A percentile compares a stretch with the other conserved stretches of the same genome.
These are phyloP conservation scores for Ginglymostoma cirratum DNA, from an alignment of 2,113 vertebrate species.

Conservation along the genomic window DNA sequence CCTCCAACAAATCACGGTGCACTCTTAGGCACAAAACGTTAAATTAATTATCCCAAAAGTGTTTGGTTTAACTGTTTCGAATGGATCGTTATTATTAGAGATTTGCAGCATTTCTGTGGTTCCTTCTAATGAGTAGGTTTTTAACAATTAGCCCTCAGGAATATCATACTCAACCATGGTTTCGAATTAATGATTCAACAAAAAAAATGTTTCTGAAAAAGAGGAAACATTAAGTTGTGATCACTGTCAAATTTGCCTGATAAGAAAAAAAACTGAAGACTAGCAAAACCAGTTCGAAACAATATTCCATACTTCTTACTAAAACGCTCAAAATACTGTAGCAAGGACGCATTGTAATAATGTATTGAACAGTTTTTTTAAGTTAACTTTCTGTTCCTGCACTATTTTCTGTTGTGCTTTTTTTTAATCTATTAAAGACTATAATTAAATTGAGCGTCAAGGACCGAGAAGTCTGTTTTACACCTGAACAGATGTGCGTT, in stretches of 20 bases:
- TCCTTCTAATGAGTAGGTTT: background rate
- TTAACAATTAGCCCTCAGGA: background rate
- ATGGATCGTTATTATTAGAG: background rate
- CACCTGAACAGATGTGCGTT: conserved; percentile 28
- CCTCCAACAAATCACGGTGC: background rate
- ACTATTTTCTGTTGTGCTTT: background rate
- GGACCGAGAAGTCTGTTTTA: background rate
- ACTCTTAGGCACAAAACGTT: background rate
- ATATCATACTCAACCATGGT: background rate
- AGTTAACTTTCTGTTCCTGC: background rate
- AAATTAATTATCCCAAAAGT: background rate
- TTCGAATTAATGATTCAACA: background rate
- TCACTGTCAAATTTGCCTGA: background rate
- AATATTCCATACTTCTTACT: background rate
- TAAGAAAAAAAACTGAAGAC: background rate
- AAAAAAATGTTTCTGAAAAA: background rate
- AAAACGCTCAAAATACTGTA: background rate
- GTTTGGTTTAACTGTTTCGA: background rate
- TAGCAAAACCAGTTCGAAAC: background rate
- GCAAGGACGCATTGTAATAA: background rate
- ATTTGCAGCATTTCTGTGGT: background rate
- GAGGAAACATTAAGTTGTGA: background rate
- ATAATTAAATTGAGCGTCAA: conserved; percentile 24
- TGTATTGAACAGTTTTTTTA: background rate
- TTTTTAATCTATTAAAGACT: background rate